Conservation (phyloP, 2,888 invertebrate genomes). For the Himalopsyche japonica region DNA sequence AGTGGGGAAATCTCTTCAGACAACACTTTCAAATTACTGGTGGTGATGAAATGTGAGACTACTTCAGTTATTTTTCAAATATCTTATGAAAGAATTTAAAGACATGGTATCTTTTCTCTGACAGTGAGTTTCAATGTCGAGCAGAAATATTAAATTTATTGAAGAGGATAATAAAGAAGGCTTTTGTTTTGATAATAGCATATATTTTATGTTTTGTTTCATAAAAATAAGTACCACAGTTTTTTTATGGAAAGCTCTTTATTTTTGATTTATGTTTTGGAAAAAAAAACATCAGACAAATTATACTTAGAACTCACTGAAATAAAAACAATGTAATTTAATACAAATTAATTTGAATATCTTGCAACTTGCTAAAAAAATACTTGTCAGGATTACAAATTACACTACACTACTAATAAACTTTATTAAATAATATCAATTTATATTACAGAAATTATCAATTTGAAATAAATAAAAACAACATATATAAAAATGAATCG, state of each 20-base stretch:
- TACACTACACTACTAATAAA: neutral
- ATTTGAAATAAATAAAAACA: too few species aligned
- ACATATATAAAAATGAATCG: too few species aligned
- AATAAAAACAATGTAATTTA: neutral
- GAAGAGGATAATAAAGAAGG: conserved; percentile 25
- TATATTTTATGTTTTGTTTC: conserved; percentile 7
- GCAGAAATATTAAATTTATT: neutral
- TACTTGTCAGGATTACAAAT: neutral
- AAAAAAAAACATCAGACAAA: conserved; percentile 47
- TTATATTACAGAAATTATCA: too few species aligned
- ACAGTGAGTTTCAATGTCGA: neutral
- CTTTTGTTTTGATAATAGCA: conserved; percentile 4
- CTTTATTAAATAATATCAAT: too few species aligned
- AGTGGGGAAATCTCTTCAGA: too few species aligned
- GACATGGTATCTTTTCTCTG: neutral
- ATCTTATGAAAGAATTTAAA: neutral
- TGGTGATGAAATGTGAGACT: neutral
- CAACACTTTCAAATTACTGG: neutral
- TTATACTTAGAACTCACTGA: neutral
- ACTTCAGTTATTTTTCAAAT: neutral
- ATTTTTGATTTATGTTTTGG: conserved; percentile 26
- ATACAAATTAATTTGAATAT: conserved; percentile 37
- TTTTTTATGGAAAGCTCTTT: conserved; percentile 35
- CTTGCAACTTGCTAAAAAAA: neutral
- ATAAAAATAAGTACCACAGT: conserved; percentile 37